Evolutionary conservation across 2,113 vertebrate species (phyloP).

Genomic region (Pygoscelis antarcticus): DNA sequence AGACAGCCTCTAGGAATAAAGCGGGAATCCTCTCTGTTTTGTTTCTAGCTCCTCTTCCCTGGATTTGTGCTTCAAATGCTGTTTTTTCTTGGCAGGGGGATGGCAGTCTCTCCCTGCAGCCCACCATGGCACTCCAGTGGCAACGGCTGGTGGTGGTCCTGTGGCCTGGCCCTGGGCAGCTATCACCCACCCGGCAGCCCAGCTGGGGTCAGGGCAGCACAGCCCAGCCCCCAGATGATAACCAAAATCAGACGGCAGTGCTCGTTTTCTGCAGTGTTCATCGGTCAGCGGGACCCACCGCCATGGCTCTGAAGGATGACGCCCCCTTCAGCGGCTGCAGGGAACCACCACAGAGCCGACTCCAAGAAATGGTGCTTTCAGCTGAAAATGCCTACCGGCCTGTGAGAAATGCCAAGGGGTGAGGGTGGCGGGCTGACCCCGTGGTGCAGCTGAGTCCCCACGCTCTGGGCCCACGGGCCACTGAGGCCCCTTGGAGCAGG

Average conservation of each 20-base stretch:
- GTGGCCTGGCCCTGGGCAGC: background rate
- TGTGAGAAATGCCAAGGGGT: background rate
- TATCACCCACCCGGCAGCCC: no score
- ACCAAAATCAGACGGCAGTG: background rate
- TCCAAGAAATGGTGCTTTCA: background rate
- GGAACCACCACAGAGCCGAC: background rate
- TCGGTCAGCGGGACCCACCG: fast-evolving
- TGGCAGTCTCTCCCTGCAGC: background rate
- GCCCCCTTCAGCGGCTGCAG: background rate
- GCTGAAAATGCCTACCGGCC: background rate
- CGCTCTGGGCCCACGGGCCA: background rate
- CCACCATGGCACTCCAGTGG: fast-evolving
- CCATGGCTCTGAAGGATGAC: background rate
- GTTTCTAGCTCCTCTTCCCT: background rate
- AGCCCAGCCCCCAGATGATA: background rate
- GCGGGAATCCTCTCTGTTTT: background rate
- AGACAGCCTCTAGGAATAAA: background rate
- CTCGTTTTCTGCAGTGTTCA: background rate
- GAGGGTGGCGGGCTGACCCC: background rate
- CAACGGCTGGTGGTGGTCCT: background rate
- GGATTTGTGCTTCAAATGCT: background rate
- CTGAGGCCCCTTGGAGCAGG: background rate
- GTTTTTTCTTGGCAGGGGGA: background rate
- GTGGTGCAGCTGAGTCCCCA: background rate
- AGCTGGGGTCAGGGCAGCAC: background rate